These are phyloP conservation scores for Scrobipalpa costella DNA, from an alignment of 2,888 invertebrate genomes.

Conservation along the genomic window DNA sequence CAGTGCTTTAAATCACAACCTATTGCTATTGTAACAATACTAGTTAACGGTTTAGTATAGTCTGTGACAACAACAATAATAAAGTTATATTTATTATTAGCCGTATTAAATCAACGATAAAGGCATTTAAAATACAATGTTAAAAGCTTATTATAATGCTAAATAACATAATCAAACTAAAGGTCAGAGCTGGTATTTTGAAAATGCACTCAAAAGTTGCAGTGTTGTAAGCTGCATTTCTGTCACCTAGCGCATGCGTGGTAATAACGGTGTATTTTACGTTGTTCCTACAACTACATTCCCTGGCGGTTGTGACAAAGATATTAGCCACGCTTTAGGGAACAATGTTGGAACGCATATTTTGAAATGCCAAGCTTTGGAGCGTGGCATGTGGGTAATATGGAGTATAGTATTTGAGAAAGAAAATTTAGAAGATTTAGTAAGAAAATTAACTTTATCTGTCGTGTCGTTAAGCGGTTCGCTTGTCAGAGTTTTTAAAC, in stretches of 20 bases:
- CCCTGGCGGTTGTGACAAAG: conserved; percentile 11
- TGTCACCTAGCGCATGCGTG: not conserved
- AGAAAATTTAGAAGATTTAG: no score
- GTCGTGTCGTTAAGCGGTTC: no score
- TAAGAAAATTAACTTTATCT: no score
- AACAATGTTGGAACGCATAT: conserved; percentile 13
- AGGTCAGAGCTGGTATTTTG: not conserved
- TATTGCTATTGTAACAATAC: conserved; percentile 2
- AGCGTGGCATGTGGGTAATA: not conserved
- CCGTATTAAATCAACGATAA: not conserved
- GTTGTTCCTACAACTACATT: conserved; percentile 5
- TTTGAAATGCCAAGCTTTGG: not conserved
- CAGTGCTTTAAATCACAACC: conserved; percentile 10
- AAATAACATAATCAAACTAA: conserved; percentile 12
- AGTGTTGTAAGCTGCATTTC: not conserved
- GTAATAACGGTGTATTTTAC: not conserved
- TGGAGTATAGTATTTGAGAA: not conserved
- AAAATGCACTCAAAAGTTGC: not conserved
- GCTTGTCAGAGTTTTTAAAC: no score
- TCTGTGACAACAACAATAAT: not conserved
- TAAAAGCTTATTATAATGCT: not conserved
- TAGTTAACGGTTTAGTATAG: conserved; percentile 2
- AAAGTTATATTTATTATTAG: not conserved
- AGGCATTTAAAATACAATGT: not conserved
- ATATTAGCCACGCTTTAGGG: conserved; percentile 14